A percentile compares a stretch with the other conserved stretches of the same genome.
These are phyloP conservation scores for Rostratula benghalensis DNA, from an alignment of 2,113 vertebrate species.

Conservation along the genomic window DNA sequence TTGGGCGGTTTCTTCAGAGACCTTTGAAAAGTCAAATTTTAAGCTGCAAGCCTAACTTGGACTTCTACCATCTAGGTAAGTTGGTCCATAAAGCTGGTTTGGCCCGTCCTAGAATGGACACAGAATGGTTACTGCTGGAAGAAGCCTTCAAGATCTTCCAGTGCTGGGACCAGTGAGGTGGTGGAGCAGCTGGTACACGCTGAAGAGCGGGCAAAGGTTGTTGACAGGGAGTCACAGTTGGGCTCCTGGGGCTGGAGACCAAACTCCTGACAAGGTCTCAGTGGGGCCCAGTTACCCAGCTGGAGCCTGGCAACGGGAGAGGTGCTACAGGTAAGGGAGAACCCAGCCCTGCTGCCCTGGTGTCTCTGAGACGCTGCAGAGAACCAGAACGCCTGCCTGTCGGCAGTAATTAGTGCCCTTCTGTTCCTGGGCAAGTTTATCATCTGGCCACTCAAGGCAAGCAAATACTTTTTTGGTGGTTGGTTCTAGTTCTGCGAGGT, in stretches of 20 bases:
- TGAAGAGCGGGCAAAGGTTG: accelerated
- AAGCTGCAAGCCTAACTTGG: accelerated
- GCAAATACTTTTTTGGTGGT: neutral
- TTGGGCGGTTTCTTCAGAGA: accelerated
- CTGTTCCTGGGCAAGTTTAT: neutral
- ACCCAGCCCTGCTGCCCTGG: neutral
- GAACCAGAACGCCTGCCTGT: neutral
- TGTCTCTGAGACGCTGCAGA: accelerated
- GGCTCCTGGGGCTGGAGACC: accelerated
- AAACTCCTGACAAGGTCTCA: too few species aligned
- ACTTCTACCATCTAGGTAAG: accelerated
- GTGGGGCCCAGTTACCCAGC: accelerated
- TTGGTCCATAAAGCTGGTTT: accelerated
- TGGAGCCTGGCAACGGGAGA: neutral
- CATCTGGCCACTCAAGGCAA: neutral
- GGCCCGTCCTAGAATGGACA: too few species aligned
- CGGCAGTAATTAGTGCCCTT: neutral
- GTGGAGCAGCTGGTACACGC: neutral
- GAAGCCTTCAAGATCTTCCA: neutral
- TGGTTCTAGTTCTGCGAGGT: neutral
- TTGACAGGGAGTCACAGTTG: accelerated
- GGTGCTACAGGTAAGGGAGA: accelerated
- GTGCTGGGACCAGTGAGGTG: accelerated
- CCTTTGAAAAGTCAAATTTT: accelerated
- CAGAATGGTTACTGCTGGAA: neutral